phyloP scores from a whole-genome alignment of 2,113 vertebrate genomes.

The Psilopsiagon aymara region DNA sequence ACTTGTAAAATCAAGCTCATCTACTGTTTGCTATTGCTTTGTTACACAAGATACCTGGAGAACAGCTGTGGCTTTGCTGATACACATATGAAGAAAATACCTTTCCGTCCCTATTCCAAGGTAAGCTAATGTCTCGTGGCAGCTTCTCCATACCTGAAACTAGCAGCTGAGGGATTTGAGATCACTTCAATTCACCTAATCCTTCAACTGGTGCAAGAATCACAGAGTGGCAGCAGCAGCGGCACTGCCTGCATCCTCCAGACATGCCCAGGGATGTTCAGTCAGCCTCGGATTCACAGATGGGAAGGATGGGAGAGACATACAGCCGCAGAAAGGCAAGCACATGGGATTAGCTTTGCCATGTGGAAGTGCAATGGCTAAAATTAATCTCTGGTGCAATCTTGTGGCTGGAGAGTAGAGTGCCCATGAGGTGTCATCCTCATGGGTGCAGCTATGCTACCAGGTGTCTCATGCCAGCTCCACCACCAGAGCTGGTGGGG shows the following conservation, averaged over 20 bases:
- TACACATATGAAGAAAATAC: not conserved
- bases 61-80: not conserved
- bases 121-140: not conserved
- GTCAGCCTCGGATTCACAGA: not conserved
- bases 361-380: not conserved
- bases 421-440: not conserved
- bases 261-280: not conserved
- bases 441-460: not conserved
- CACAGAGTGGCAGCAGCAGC: not conserved
- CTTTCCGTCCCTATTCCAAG: not conserved
- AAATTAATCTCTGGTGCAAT: not conserved
- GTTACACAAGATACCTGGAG: not conserved
- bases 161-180: conserved; percentile 27
- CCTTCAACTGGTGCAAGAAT: not conserved
- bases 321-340: not conserved
- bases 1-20: not conserved
- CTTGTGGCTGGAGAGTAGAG: not conserved
- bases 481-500: not conserved
- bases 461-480: not conserved
- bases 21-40: not conserved
- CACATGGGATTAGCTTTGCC: not conserved
- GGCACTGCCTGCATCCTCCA: not conserved
- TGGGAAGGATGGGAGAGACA: not conserved
- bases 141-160: not conserved
- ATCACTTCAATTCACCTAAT: conserved; percentile 19